Conservation (phyloP, 2,113 vertebrate species). For the Megaleporinus macrocephalus region DNA sequence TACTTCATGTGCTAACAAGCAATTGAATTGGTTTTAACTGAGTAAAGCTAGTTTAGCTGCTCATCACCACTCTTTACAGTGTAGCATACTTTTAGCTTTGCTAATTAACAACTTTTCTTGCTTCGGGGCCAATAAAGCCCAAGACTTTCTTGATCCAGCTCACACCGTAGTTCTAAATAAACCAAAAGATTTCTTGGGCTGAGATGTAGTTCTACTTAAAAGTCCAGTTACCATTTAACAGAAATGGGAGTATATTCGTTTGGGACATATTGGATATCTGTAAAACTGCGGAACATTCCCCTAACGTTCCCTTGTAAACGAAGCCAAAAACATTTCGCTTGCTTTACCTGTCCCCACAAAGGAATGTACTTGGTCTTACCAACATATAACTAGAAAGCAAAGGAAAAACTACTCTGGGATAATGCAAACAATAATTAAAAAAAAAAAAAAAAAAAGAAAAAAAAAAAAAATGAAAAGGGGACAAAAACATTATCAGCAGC, state of each 20-base stretch:
- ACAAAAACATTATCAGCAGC: slow-evolving; percentile 11
- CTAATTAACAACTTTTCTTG: background rate
- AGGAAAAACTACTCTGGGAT: background rate
- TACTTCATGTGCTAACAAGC: no score
- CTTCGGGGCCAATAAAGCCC: background rate
- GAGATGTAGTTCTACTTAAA: background rate
- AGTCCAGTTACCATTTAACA: background rate
- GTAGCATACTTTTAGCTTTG: background rate
- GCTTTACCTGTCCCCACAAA: slow-evolving; percentile 5
- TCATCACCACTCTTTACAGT: no score
- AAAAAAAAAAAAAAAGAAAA: background rate
- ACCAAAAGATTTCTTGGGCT: background rate
- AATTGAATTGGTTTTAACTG: no score
- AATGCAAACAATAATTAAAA: background rate
- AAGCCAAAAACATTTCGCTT: background rate
- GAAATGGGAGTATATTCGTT: background rate
- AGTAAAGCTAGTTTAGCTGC: no score
- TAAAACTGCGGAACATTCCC: background rate
- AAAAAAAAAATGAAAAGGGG: background rate
- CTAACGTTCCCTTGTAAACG: background rate
- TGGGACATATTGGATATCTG: background rate
- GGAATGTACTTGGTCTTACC: background rate
- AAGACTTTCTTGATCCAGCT: background rate
- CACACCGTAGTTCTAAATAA: background rate
- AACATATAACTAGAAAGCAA: background rate